Evolutionary conservation across 2,797 vertebrate genomes (phyloP).

Genomic region (Thripadectes ignobilis): DNA sequence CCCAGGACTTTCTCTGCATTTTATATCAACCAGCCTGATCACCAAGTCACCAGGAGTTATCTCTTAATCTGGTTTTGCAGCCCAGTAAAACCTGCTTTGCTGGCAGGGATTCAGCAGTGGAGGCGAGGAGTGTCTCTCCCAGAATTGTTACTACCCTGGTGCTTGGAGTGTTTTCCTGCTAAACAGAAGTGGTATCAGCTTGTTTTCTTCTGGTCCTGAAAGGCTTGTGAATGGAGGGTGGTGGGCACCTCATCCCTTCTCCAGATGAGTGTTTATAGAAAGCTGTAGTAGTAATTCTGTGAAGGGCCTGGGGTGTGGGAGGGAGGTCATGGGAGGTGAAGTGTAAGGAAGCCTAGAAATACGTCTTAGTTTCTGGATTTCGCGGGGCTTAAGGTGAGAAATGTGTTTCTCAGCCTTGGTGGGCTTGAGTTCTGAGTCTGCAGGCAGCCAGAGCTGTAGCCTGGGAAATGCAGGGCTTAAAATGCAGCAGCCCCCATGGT

Average conservation of each 20-base stretch:
- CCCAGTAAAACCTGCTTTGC: conserved; percentile 4
- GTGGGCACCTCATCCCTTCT: background rate
- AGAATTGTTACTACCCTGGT: background rate
- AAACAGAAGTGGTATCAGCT: background rate
- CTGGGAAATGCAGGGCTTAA: background rate
- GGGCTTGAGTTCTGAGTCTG: background rate
- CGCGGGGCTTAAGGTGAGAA: background rate
- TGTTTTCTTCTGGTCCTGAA: background rate
- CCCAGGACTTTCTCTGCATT: conserved; percentile 22
- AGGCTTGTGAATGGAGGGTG: background rate
- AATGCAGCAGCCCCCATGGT: background rate
- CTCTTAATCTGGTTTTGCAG: conserved; percentile 40
- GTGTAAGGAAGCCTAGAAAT: background rate
- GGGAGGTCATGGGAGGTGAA: background rate
- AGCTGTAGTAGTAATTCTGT: background rate
- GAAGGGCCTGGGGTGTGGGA: background rate
- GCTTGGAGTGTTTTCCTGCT: background rate
- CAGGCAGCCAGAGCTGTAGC: background rate
- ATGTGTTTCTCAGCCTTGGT: background rate
- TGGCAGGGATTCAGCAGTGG: conserved; percentile 15
- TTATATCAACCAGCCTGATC: background rate
- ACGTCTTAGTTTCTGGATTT: background rate
- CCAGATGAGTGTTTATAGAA: background rate
- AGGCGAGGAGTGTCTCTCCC: background rate
- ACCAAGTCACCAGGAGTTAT: background rate